Conservation (phyloP, 2,113 vertebrate genomes). For the Perccottus glenii region DNA sequence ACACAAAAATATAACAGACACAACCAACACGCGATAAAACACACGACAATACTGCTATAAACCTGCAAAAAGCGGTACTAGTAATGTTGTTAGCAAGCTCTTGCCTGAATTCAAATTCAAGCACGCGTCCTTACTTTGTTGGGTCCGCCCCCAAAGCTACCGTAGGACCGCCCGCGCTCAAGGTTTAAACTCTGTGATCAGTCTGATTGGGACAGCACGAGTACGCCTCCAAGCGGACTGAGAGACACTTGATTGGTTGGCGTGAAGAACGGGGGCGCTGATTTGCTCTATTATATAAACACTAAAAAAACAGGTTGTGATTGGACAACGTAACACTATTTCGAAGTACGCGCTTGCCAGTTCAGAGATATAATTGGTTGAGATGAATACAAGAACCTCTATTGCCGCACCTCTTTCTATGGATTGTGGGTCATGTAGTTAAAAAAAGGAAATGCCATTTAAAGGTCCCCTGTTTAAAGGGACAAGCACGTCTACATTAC, state of each 20-base stretch:
- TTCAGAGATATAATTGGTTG: conserved; percentile 50
- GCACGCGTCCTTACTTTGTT: conserved; percentile 54
- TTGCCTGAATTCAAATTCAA: conserved; percentile 64
- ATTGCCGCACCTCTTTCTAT: neutral
- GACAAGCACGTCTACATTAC: conserved; percentile 25
- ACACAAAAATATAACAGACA: neutral
- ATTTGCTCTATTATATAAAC: conserved; percentile 64
- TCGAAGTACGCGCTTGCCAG: conserved; percentile 80
- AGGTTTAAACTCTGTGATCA: conserved; percentile 77
- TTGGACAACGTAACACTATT: conserved; percentile 71
- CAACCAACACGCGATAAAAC: neutral
- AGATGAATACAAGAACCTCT: conserved; percentile 28
- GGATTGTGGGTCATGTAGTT: conserved; percentile 66
- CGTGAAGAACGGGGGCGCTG: accelerated
- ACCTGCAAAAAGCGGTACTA: conserved; percentile 2
- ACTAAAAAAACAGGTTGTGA: conserved; percentile 17
- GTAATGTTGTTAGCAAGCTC: conserved; percentile 34
- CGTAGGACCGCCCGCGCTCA: conserved; percentile 74
- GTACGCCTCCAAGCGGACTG: conserved; percentile 13
- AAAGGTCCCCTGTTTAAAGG: conserved; percentile 76
- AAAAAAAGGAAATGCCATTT: conserved; percentile 34
- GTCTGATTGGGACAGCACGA: conserved; percentile 52
- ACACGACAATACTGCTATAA: no score
- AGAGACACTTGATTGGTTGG: conserved; percentile 52
- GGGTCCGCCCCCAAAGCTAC: conserved; percentile 59